Conservation (phyloP, 2,797 vertebrate species). For the Anguilla obscura region DNA sequence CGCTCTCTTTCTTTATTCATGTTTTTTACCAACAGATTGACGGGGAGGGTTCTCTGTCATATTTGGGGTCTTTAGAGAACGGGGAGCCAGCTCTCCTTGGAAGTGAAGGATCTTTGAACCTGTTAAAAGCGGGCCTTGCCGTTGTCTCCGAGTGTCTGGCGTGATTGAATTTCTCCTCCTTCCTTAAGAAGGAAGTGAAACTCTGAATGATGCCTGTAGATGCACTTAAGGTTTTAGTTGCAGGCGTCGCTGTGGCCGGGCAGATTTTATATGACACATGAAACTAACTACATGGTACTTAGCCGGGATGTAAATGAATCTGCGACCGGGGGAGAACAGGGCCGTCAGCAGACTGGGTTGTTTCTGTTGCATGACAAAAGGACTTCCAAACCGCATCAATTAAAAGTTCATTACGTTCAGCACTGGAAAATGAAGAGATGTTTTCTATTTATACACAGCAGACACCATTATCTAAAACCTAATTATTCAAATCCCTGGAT, state of each 20-base stretch:
- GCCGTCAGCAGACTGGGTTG: slow-evolving; percentile 74
- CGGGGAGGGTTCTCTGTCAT: slow-evolving; percentile 52
- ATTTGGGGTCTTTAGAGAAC: slow-evolving; percentile 58
- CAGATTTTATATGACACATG: slow-evolving; percentile 86
- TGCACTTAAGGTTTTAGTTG: slow-evolving; percentile 96
- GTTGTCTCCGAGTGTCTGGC: slow-evolving; percentile 65
- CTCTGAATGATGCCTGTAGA: slow-evolving; percentile 82
- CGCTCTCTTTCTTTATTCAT: background rate
- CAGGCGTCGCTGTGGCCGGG: slow-evolving; percentile 86
- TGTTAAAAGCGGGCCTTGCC: slow-evolving; percentile 67
- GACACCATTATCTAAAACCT: slow-evolving; percentile 72
- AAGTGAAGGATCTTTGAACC: slow-evolving; percentile 57
- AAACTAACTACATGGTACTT: slow-evolving; percentile 84
- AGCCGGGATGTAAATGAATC: slow-evolving; percentile 77
- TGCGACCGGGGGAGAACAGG: slow-evolving; percentile 72
- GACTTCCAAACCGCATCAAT: slow-evolving; percentile 75
- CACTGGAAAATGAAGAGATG: slow-evolving; percentile 66
- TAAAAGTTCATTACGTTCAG: slow-evolving; percentile 80
- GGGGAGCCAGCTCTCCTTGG: slow-evolving; percentile 55
- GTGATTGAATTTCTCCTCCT: slow-evolving; percentile 82
- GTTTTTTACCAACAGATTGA: background rate
- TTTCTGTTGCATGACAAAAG: slow-evolving; percentile 78
- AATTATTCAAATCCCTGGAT: slow-evolving; percentile 75
- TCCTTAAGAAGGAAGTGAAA: slow-evolving; percentile 84
- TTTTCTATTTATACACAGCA: slow-evolving; percentile 69